phyloP scores from a whole-genome alignment of 2,888 invertebrate genomes.

The Pristionchus exspectatus region DNA sequence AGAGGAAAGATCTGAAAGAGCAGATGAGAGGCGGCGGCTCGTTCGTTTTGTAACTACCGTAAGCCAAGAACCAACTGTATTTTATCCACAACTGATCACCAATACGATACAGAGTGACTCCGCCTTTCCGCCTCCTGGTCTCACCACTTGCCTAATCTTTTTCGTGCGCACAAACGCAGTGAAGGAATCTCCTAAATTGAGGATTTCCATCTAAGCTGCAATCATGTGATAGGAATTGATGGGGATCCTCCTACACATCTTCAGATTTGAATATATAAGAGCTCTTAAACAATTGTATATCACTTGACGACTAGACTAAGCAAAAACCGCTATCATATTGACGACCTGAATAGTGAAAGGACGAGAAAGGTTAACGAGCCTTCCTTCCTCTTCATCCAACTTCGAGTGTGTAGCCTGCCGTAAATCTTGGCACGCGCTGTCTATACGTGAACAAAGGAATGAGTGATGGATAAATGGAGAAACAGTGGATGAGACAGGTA shows the following conservation, averaged over 20 bases:
- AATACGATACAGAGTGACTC: not conserved
- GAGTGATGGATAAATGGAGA: conserved; percentile 32
- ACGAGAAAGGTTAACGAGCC: conserved; percentile 36
- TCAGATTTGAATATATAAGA: not conserved
- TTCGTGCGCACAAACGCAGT: not conserved
- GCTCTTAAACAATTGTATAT: not conserved
- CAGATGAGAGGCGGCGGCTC: conserved; percentile 2
- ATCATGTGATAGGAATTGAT: not conserved
- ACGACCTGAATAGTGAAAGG: not conserved
- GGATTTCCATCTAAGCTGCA: not conserved
- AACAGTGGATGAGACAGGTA: conserved; percentile 46
- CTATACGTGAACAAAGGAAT: conserved; percentile 25
- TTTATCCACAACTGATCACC: not conserved
- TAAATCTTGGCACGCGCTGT: conserved; percentile 47
- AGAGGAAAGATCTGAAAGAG: not conserved
- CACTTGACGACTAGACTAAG: not conserved
- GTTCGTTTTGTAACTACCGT: not conserved
- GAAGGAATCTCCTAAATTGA: conserved; percentile 37
- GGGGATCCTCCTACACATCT: conserved; percentile 1
- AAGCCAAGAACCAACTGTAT: not conserved
- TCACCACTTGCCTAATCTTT: conserved; percentile 3
- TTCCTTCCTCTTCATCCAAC: not conserved
- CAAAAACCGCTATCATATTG: not conserved
- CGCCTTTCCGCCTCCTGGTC: not conserved
- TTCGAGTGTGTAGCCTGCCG: conserved; percentile 33